These are phyloP conservation scores for Diplogasteroides magnus DNA, from an alignment of 1,140 invertebrate genomes.

Conservation along the genomic window DNA sequence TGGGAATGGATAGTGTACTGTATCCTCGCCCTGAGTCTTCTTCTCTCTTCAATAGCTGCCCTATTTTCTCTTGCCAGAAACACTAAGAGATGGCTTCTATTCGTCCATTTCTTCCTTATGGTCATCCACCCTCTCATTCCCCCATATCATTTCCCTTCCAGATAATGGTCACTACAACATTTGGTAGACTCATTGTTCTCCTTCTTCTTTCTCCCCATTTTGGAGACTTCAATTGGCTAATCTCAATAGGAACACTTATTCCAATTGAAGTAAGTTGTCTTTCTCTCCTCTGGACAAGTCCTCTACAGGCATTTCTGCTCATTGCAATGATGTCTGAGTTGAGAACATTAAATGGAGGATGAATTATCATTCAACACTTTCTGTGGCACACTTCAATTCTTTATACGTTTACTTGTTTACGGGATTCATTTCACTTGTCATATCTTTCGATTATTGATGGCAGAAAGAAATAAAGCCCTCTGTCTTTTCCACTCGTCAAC, in stretches of 20 bases:
- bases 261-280: not conserved
- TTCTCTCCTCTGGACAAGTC: not conserved
- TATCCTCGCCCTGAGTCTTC: not conserved
- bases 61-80: not conserved
- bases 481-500: no score
- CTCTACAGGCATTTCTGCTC: no score
- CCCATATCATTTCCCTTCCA: not conserved
- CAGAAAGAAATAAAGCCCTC: no score
- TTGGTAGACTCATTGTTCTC: not conserved
- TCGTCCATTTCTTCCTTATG: not conserved
- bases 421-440: no score
- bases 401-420: no score
- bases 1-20: not conserved
- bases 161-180: not conserved
- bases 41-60: not conserved
- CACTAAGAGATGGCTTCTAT: not conserved
- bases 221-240: not conserved
- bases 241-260: not conserved
- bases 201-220: not conserved
- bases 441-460: no score
- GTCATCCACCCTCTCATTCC: not conserved
- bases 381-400: no score
- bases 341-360: no score
- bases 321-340: no score
- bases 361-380: no score